Percentiles rank a stretch among this genome's conserved stretches.
Conservation (phyloP, 2,797 vertebrate genomes). For the Eurystomus glaucurus region DNA sequence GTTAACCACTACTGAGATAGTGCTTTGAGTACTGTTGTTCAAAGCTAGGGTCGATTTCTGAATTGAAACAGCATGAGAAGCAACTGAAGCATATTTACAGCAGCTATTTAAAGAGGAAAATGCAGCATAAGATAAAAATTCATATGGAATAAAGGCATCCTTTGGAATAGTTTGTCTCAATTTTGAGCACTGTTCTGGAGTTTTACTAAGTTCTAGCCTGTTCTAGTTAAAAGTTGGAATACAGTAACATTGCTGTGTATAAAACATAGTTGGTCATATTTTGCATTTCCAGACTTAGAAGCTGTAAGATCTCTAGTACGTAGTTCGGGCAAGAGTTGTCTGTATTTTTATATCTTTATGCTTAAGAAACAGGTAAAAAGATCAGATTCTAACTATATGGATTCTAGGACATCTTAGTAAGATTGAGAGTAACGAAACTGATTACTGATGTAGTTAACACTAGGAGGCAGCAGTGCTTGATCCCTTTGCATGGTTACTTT, state of each 20-base stretch:
- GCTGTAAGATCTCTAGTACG: background rate
- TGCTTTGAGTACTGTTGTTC: background rate
- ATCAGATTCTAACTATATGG: background rate
- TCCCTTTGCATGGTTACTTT: background rate
- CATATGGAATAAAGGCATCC: background rate
- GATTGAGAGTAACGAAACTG: background rate
- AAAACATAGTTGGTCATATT: background rate
- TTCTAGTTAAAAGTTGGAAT: background rate
- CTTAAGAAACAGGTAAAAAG: background rate
- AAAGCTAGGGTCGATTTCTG: background rate
- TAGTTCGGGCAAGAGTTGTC: background rate
- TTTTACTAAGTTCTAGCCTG: background rate
- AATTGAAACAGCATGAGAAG: background rate
- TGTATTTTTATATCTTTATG: background rate
- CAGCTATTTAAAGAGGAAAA: background rate
- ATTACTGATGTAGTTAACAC: background rate
- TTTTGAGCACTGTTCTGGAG: background rate
- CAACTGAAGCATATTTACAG: constrained; percentile 1
- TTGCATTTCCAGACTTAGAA: background rate
- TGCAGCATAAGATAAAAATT: background rate
- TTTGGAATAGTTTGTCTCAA: background rate
- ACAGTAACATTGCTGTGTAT: background rate
- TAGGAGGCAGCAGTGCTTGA: constrained; percentile 42
- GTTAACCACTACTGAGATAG: background rate
- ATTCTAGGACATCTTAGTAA: background rate